Evolutionary conservation across 1,140 invertebrate species (phyloP).

Genomic region (Polypedilum pembai): DNA sequence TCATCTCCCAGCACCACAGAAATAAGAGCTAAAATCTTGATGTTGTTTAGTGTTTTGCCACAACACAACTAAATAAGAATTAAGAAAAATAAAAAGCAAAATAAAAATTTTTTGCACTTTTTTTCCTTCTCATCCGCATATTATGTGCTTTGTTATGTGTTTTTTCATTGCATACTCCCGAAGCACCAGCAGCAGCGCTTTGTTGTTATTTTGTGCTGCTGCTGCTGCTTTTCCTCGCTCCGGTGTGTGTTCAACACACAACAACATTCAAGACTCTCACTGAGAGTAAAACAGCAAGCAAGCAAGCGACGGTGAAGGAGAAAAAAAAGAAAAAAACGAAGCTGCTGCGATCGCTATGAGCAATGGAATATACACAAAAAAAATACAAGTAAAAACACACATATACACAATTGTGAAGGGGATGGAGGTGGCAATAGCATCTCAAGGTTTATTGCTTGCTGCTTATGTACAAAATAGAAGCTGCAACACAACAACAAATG

Average conservation of each 20-base stretch:
- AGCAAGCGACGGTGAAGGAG: not conserved
- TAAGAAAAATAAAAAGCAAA: not conserved
- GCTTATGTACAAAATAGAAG: no score
- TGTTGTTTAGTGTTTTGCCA: constrained; percentile 11
- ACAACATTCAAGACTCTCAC: no score
- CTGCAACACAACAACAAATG: no score
- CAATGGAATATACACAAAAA: not conserved
- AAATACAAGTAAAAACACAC: not conserved
- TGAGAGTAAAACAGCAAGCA: no score
- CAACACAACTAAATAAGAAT: constrained; percentile 3
- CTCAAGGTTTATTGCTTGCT: no score
- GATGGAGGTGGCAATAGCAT: not conserved
- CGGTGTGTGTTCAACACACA: not conserved
- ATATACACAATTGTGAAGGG: not conserved
- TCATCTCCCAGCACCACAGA: not conserved
- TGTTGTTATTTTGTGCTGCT: not conserved
- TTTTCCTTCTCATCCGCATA: no score
- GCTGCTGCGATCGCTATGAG: not conserved
- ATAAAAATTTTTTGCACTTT: no score
- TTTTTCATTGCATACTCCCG: not conserved
- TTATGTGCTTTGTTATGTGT: no score
- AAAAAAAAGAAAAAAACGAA: not conserved
- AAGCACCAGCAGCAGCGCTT: not conserved
- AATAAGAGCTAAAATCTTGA: not conserved
- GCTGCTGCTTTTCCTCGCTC: not conserved